phyloP scores from a whole-genome alignment of 2,888 invertebrate genomes.

The Pristionchus maxplancki region DNA sequence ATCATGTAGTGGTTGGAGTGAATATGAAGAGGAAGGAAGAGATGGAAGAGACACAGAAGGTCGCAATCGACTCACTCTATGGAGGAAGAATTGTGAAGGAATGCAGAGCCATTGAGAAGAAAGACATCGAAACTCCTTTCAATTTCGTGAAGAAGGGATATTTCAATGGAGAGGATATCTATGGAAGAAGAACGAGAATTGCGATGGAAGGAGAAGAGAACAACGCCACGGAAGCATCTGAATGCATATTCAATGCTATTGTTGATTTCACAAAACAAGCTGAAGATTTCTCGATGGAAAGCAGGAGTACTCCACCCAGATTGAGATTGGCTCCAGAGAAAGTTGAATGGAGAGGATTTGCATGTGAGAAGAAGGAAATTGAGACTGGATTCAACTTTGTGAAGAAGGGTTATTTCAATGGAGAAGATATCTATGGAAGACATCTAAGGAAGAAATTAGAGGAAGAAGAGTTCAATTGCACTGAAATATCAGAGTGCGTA shows the following conservation, averaged over 20 bases:
- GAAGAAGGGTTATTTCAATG: constrained; percentile 46
- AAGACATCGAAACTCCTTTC: background rate
- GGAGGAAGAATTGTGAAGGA: constrained; percentile 16
- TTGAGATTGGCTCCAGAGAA: constrained; percentile 35
- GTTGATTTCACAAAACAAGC: constrained; percentile 51
- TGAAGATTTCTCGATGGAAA: constrained; percentile 35
- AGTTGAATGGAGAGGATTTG: constrained; percentile 3
- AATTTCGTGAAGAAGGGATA: constrained; percentile 47
- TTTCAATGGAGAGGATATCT: constrained; percentile 49
- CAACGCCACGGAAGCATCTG: background rate
- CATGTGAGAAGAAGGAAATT: constrained; percentile 24
- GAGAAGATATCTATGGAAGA: constrained; percentile 49
- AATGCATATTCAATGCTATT: constrained; percentile 50
- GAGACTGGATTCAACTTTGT: constrained; percentile 18
- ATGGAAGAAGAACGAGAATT: constrained; percentile 32
- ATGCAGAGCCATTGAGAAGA: constrained; percentile 27
- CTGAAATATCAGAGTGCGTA: constrained; percentile 31
- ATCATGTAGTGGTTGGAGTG: constrained; percentile 27
- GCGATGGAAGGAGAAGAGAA: constrained; percentile 6
- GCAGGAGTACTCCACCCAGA: constrained; percentile 33
- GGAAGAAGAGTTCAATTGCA: background rate
- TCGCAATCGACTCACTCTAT: background rate
- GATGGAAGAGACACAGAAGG: background rate
- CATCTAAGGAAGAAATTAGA: background rate
- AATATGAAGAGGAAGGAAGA: constrained; percentile 34